Percentiles rank a stretch among this genome's conserved stretches.
phyloP scores from a whole-genome alignment of 2,113 vertebrate genomes.

The Hyla sarda region DNA sequence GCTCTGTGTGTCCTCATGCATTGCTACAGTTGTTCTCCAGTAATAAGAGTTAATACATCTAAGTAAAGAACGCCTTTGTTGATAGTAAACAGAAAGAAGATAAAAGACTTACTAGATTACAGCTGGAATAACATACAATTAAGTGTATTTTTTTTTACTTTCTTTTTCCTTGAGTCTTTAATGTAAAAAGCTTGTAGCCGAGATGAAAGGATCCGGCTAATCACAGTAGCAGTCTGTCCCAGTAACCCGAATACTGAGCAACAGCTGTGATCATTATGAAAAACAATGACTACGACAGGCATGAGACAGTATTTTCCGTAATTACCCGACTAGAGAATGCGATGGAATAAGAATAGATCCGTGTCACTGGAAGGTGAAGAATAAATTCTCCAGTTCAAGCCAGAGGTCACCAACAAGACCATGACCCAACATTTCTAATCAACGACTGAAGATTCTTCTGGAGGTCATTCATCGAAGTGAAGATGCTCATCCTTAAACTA shows the following conservation, averaged over 20 bases:
- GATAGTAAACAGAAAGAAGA: constrained; percentile 53
- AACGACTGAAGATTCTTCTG: background rate
- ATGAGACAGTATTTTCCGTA: constrained; percentile 8
- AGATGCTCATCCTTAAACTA: background rate
- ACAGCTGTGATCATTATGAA: constrained; percentile 45
- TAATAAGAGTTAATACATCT: constrained; percentile 40
- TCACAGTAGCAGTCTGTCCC: constrained; percentile 43
- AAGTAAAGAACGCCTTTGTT: constrained; percentile 53
- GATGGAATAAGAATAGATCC: background rate
- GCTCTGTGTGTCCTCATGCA: background rate
- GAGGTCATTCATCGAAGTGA: background rate
- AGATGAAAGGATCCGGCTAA: constrained; percentile 51
- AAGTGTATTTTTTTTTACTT: constrained; percentile 35
- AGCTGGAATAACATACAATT: constrained; percentile 58
- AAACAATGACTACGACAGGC: constrained; percentile 37
- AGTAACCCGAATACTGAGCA: constrained; percentile 46
- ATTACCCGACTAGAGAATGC: constrained; percentile 5
- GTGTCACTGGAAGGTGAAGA: constrained; percentile 6
- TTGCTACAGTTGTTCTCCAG: background rate
- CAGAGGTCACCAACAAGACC: background rate
- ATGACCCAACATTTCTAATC: background rate
- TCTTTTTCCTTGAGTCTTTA: constrained; percentile 42
- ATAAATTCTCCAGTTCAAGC: background rate
- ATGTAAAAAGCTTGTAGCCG: constrained; percentile 44
- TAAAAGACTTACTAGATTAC: constrained; percentile 50